These are phyloP conservation scores for Malurus splendens DNA, from an alignment of 2,797 vertebrate species.

Conservation along the genomic window DNA sequence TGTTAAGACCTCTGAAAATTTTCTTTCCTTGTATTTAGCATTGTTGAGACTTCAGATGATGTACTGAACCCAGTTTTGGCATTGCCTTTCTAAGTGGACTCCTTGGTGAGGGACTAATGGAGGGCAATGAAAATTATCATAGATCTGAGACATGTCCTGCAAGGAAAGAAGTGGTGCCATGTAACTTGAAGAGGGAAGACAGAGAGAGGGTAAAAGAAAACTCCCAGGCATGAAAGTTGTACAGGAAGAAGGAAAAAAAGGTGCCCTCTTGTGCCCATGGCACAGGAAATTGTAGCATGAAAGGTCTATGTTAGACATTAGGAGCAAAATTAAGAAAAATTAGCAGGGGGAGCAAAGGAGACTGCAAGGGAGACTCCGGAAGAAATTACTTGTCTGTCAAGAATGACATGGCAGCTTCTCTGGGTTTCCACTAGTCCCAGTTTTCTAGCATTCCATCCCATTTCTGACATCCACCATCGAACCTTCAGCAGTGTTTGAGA, in stretches of 20 bases:
- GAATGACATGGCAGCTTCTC: neutral
- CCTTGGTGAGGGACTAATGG: neutral
- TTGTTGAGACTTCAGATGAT: neutral
- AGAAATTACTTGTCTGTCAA: neutral
- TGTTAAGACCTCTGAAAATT: neutral
- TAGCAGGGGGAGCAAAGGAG: rapidly evolving
- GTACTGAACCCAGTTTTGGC: neutral
- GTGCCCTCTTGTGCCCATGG: neutral
- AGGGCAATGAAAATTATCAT: neutral
- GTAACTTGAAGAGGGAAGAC: neutral
- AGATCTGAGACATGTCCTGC: neutral
- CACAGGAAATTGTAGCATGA: neutral
- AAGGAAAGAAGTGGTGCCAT: neutral
- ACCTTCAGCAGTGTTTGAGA: neutral
- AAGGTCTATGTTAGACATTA: neutral
- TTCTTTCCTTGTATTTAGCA: neutral
- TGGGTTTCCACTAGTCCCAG: neutral
- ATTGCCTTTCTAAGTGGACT: neutral
- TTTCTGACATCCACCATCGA: neutral
- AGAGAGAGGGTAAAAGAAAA: neutral
- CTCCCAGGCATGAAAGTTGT: neutral
- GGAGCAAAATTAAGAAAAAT: neutral
- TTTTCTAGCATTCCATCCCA: neutral
- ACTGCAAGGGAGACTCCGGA: neutral
- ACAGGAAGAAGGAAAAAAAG: neutral